Evolutionary conservation across 2,113 vertebrate species (phyloP).

Genomic region (Grantiella picta): DNA sequence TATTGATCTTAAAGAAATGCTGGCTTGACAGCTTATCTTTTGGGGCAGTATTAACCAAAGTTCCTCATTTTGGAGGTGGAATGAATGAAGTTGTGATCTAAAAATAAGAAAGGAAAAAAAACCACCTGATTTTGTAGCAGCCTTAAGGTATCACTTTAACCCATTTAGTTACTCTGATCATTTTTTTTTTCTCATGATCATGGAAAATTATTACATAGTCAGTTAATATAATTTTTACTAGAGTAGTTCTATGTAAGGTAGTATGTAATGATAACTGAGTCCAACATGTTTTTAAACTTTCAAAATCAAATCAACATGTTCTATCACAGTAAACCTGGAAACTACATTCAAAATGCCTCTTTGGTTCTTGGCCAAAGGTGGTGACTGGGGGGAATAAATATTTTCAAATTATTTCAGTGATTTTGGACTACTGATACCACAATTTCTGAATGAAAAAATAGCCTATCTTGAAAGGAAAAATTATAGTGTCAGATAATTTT

Average conservation of each 20-base stretch:
- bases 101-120: background rate
- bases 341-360: background rate
- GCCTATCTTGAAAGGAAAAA: background rate
- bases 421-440: background rate
- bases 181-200: background rate
- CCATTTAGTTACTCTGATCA: background rate
- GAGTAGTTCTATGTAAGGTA: background rate
- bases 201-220: background rate
- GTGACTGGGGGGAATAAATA: background rate
- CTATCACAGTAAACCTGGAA: background rate
- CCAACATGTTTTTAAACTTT: background rate
- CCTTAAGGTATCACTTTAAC: background rate
- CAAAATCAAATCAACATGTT: background rate
- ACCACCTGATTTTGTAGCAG: background rate
- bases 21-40: background rate
- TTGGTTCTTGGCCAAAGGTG: background rate
- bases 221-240: background rate
- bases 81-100: background rate
- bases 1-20: background rate
- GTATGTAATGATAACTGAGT: background rate
- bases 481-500: background rate
- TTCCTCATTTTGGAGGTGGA: background rate
- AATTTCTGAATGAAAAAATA: background rate
- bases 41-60: background rate
- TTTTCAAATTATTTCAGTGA: background rate